Conservation (phyloP, 2,113 vertebrate species). For the Macrotis lagotis region DNA sequence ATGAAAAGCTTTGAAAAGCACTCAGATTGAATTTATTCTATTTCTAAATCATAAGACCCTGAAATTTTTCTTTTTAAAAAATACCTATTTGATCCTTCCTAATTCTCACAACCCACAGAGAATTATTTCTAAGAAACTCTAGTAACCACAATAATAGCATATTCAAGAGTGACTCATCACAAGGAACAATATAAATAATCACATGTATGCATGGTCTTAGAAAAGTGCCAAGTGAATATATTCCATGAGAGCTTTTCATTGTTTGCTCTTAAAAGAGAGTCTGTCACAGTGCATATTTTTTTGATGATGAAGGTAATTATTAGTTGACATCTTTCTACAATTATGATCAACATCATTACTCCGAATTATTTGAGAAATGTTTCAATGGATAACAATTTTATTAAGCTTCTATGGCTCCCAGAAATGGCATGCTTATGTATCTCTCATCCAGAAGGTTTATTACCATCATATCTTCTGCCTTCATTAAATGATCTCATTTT, state of each 20-base stretch:
- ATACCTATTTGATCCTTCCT: not conserved
- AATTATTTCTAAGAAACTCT: slow-evolving; percentile 8
- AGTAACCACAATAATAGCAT: not conserved
- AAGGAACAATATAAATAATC: not conserved
- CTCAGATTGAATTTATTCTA: not conserved
- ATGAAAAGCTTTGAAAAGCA: slow-evolving; percentile 1
- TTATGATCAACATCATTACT: not conserved
- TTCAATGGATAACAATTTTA: not conserved
- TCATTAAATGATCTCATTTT: not conserved
- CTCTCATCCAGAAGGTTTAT: not conserved
- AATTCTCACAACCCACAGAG: not conserved
- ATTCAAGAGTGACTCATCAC: not conserved
- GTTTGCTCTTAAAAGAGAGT: not conserved
- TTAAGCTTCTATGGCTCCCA: not conserved
- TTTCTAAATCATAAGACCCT: slow-evolving; percentile 10
- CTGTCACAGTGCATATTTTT: not conserved
- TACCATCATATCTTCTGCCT: not conserved
- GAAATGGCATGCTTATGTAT: not conserved
- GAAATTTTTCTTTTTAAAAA: not conserved
- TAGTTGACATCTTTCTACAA: not conserved
- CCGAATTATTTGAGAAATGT: not conserved
- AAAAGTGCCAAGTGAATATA: not conserved
- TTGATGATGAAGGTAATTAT: not conserved
- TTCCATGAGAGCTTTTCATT: not conserved
- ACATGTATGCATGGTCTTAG: not conserved